Percentiles rank a stretch among this genome's conserved stretches.
Evolutionary conservation across 2,113 vertebrate species (phyloP).

Genomic region (Corapipo altera): DNA sequence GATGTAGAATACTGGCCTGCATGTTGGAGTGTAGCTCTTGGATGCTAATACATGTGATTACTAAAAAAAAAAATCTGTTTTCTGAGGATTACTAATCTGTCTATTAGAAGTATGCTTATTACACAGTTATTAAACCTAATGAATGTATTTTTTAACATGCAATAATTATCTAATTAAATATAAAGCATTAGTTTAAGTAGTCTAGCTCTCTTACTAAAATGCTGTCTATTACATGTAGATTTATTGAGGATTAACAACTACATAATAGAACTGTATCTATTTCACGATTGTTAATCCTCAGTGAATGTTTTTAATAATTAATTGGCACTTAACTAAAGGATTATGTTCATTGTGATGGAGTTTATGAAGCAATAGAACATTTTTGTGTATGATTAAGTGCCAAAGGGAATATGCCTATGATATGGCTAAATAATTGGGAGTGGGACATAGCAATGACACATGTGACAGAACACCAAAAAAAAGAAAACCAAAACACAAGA

Average conservation of each 20-base stretch:
- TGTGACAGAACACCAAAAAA: neutral
- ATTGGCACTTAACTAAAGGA: constrained; percentile 70
- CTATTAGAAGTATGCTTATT: constrained; percentile 44
- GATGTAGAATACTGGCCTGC: neutral
- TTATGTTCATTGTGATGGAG: constrained; percentile 61
- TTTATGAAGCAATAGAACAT: constrained; percentile 38
- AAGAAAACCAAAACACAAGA: neutral
- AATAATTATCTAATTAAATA: constrained; percentile 67
- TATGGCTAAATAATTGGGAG: neutral
- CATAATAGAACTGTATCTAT: constrained; percentile 70
- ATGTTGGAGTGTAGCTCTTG: neutral
- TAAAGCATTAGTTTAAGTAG: constrained; percentile 60
- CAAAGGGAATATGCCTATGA: neutral
- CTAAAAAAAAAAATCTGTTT: neutral
- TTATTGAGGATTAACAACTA: constrained; percentile 71
- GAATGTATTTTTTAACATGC: constrained; percentile 58
- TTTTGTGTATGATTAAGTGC: constrained; percentile 34
- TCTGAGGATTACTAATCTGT: constrained; percentile 36
- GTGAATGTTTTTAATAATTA: constrained; percentile 72
- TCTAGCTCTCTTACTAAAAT: constrained; percentile 44
- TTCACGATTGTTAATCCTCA: constrained; percentile 68
- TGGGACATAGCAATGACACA: neutral
- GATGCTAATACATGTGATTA: neutral
- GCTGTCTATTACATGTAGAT: constrained; percentile 70
- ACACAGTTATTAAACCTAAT: constrained; percentile 50